A percentile compares a stretch with the other conserved stretches of the same genome.
Evolutionary conservation across 2,888 invertebrate species (phyloP).

Genomic region (Oligia fasciuncula): DNA sequence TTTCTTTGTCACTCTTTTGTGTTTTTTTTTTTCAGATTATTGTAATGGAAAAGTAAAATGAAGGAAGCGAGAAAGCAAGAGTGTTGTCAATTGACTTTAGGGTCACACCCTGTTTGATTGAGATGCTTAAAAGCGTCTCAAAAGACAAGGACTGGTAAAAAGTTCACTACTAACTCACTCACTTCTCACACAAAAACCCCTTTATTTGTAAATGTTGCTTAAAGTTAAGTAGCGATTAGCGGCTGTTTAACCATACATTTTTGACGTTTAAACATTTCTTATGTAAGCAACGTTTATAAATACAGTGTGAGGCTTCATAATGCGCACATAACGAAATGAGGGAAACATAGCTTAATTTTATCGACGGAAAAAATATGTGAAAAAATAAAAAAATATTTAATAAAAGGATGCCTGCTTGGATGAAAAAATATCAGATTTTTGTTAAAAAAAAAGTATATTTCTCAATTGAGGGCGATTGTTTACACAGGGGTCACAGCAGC

Average conservation of each 20-base stretch:
- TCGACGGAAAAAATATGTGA: too few species aligned
- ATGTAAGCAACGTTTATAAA: background rate
- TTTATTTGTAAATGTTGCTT: background rate
- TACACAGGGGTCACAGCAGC: too few species aligned
- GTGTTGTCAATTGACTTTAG: background rate
- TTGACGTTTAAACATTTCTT: too few species aligned
- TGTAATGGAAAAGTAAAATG: slow-evolving; percentile 8
- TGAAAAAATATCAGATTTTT: too few species aligned
- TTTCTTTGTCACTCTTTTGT: slow-evolving; percentile 37
- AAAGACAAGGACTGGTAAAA: background rate
- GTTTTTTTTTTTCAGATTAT: slow-evolving; percentile 7
- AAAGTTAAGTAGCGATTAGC: background rate
- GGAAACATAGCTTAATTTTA: too few species aligned
- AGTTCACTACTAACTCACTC: background rate
- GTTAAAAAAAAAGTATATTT: too few species aligned
- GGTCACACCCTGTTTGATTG: background rate
- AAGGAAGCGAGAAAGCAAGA: background rate
- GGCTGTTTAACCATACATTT: background rate
- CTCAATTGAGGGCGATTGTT: too few species aligned
- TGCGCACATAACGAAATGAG: too few species aligned
- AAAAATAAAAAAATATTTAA: too few species aligned
- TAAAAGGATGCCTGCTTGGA: too few species aligned
- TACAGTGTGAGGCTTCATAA: background rate
- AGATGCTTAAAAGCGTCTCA: background rate
- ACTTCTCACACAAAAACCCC: background rate